Percentiles rank a stretch among this genome's conserved stretches.
Conservation (phyloP, 2,888 invertebrate genomes). For the Agapostemon virescens region DNA sequence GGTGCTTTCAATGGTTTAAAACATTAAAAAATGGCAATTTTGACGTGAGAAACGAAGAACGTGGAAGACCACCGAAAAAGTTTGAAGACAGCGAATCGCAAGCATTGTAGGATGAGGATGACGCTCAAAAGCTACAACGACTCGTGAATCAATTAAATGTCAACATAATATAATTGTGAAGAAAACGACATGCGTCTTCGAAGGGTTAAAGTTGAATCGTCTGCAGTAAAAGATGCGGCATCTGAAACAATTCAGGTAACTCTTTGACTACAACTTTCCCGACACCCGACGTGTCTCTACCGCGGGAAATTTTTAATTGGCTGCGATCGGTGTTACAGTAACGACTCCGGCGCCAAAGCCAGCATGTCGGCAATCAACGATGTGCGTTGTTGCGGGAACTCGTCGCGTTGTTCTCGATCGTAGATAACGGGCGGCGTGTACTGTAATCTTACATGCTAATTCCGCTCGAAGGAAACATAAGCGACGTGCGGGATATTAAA, state of each 20-base stretch:
- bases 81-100: too few species aligned
- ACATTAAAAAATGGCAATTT: too few species aligned
- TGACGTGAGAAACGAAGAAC: too few species aligned
- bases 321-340: not conserved
- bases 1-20: too few species aligned
- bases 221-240: too few species aligned
- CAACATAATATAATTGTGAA: too few species aligned
- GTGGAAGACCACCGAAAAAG: too few species aligned
- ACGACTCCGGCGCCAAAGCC: not conserved
- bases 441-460: constrained; percentile 8
- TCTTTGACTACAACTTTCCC: not conserved
- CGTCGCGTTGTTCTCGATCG: constrained; percentile 6
- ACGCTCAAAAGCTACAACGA: too few species aligned
- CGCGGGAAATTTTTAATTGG: constrained; percentile 16
- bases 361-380: not conserved
- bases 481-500: not conserved
- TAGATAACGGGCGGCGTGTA: not conserved
- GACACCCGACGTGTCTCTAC: not conserved
- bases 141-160: too few species aligned
- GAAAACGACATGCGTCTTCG: too few species aligned
- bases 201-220: too few species aligned
- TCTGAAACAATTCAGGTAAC: not conserved
- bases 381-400: constrained; percentile 4
- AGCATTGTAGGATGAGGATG: too few species aligned
- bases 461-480: constrained; percentile 4